A percentile compares a stretch with the other conserved stretches of the same genome.
Conservation (phyloP, 2,888 invertebrate genomes). For the Atrina japonica region DNA sequence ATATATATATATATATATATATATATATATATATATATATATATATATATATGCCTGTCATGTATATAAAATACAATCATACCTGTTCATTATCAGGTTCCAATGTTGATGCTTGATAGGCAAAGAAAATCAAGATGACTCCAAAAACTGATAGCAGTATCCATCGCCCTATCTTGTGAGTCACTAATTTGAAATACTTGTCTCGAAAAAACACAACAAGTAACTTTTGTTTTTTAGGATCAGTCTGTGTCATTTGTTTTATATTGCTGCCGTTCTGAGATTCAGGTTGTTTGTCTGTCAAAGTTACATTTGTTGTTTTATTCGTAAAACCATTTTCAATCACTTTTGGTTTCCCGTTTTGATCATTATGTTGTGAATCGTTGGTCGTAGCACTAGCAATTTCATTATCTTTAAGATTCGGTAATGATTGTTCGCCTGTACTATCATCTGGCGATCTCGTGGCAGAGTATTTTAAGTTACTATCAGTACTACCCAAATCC, state of each 20-base stretch:
- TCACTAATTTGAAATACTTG: conserved; percentile 65
- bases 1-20: too few species aligned
- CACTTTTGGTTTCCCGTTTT: background rate
- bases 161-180: conserved; percentile 61
- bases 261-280: background rate
- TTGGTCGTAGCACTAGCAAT: too few species aligned
- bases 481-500: too few species aligned
- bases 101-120: conserved; percentile 61
- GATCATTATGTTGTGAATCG: background rate
- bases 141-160: conserved; percentile 56
- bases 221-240: conserved; percentile 41
- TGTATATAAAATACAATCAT: too few species aligned
- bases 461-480: too few species aligned
- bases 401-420: background rate
- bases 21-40: too few species aligned
- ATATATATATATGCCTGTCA: too few species aligned
- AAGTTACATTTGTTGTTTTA: background rate
- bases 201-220: conserved; percentile 64
- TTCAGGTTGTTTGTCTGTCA: background rate
- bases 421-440: background rate
- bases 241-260: conserved; percentile 25
- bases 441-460: too few species aligned
- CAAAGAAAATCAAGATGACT: conserved; percentile 50
- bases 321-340: background rate
- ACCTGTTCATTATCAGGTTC: conserved; percentile 72